Base-by-base conservation (phyloP, 1,140 invertebrate species). In the Thalassaphorura encarpata region DNA sequence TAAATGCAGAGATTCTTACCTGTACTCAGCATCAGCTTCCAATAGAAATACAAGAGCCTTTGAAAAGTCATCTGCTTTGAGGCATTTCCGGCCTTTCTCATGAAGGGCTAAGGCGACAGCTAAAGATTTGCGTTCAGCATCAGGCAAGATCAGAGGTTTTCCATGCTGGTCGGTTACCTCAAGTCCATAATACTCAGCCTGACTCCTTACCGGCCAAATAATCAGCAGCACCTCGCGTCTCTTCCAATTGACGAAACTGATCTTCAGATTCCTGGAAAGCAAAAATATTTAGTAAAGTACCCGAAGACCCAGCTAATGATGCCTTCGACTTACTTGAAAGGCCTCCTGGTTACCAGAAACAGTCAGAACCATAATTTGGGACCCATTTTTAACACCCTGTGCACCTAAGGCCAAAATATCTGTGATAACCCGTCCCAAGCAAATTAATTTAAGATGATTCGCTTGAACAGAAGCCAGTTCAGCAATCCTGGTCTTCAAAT, bases 91-190 rank as follows among this genome's bases (percentile, higher is more conserved):
- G 0, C 84, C 85, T 63, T 85, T 83, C 71, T 88, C 85, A 69
- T 87, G 83, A 31, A 86, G 72, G 6, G 84, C 79, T 73, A 89
- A 78, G 0, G 83, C 85, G 8, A 84, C 74, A 41, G 83, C 75
- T 19, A 89, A 68, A 0, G 82, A 75, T 60, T 80, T 77, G 55
- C 76, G 77, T 68, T 87, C 84, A 6, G 76, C 69, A 2, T 73
- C 63, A 0, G 85, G 84, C 23, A 89, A 69, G 28, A 81, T 72
- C 1, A 89, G 70, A 2, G 78, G 67, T 67, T 83, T 81, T 6
- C 85, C 85, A 52, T 79, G 76, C 67, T 89, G 86, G 70, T 89
- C 84, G 67, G 85, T 82, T 57, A 87, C 75, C 80, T 86, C 64
- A 16, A 75, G 66, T 66, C 61, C 64, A 15, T 16, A 21, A 52